These are phyloP conservation scores for Phyllopteryx taeniolatus DNA, from an alignment of 2,113 vertebrate species.

Conservation along the genomic window DNA sequence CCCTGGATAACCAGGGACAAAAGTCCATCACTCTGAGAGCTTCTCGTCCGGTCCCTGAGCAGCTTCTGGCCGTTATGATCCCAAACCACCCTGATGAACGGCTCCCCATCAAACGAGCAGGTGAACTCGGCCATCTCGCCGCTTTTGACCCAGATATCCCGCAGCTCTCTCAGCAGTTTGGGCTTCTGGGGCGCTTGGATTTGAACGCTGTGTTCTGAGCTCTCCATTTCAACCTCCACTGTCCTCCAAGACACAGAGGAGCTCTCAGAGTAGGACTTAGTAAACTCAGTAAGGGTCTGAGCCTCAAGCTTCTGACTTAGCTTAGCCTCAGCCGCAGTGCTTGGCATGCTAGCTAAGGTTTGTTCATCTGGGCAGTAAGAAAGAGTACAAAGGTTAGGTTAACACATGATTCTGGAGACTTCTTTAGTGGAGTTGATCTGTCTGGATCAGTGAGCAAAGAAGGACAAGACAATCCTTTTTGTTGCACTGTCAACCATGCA, in stretches of 20 bases:
- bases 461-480: slow-evolving; percentile 12
- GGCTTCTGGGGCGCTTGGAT: slow-evolving; percentile 47
- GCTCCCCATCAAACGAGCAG: slow-evolving; percentile 78
- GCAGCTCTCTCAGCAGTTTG: slow-evolving; percentile 75
- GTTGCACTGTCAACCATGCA: slow-evolving; percentile 51
- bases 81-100: slow-evolving; percentile 75
- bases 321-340: slow-evolving; percentile 73
- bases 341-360: slow-evolving; percentile 80
- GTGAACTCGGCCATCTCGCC: slow-evolving; percentile 78
- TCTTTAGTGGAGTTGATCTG: slow-evolving; percentile 41
- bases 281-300: slow-evolving; percentile 65
- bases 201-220: slow-evolving; percentile 19
- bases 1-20: slow-evolving; percentile 76
- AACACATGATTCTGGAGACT: slow-evolving; percentile 51
- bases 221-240: slow-evolving; percentile 46
- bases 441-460: slow-evolving; percentile 26
- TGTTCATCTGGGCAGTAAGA: slow-evolving; percentile 77
- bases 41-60: slow-evolving; percentile 73
- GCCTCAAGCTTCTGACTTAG: slow-evolving; percentile 71
- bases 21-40: slow-evolving; percentile 69
- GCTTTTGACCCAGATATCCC: slow-evolving; percentile 72
- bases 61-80: slow-evolving; percentile 73
- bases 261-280: slow-evolving; percentile 73
- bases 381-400: slow-evolving; percentile 68
- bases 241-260: slow-evolving; percentile 61